Percentiles rank a stretch among this genome's conserved stretches.
Evolutionary conservation across 2,888 invertebrate genomes (phyloP).

Genomic region (Ophion slaviceki): DNA sequence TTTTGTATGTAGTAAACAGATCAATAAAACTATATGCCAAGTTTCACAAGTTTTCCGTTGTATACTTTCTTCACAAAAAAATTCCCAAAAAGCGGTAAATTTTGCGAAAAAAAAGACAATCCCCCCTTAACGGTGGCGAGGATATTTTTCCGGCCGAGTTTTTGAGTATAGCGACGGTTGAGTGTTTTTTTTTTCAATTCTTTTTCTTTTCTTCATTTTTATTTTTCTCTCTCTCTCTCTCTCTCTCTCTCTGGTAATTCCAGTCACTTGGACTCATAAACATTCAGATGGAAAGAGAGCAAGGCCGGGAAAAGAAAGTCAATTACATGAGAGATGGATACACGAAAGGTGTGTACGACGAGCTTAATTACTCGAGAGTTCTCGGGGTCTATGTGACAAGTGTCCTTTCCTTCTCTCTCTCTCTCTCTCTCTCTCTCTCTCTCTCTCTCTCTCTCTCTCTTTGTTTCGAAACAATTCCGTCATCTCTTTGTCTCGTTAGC

Average conservation of each 20-base stretch:
- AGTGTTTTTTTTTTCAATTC: neutral
- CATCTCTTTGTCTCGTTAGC: conserved; percentile 31
- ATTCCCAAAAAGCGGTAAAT: no score
- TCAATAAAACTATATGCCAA: no score
- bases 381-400: conserved; percentile 27
- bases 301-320: conserved; percentile 23
- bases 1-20: no score
- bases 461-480: conserved; percentile 49
- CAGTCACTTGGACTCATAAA: conserved; percentile 31
- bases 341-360: conserved; percentile 44
- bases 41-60: no score
- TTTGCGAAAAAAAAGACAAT: no score
- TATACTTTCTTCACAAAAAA: no score
- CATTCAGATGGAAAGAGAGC: conserved; percentile 18
- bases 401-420: conserved; percentile 1
- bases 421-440: conserved; percentile 30
- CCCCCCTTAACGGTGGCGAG: neutral
- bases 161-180: no score
- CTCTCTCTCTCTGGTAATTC: neutral
- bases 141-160: neutral
- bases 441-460: neutral
- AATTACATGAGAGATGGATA: conserved; percentile 23
- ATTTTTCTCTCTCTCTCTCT: neutral
- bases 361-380: conserved; percentile 56
- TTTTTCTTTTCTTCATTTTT: neutral